Evolutionary conservation across 2,797 vertebrate species (phyloP), one percentile per base, ranked within the genome.

Genomic region (Cheirogaleus major): DNA sequence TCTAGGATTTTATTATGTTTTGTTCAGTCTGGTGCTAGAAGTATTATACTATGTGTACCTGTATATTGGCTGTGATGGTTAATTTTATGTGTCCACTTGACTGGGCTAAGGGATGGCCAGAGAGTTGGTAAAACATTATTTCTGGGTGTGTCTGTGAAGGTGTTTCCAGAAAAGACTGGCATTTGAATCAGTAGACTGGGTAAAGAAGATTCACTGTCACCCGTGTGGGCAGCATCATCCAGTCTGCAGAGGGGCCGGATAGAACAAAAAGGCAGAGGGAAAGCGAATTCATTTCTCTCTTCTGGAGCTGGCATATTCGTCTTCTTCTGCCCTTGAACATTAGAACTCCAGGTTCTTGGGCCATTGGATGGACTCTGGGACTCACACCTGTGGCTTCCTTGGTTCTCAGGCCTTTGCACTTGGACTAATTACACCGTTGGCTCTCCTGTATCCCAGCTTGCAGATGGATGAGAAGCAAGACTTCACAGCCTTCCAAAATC

Each of bases 1-100:
- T 32, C 41, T 82, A 45, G 35, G 17, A 93, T 70, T 75, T 76
- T 83, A 65, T 69, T 70, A 65, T 32, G 32, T 79, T 94, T 14
- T 55, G 9, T 85, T 92, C 50, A 72, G 18, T 38, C 9, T 22
- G 8, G 4, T 79, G 14, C 30, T 13, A 35, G 52, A 72, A 17
- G 52, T 70, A 82, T 78, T 89, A 52, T 82, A 76, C n/a, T 25
- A 41, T 38, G n/a, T 18, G 15, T 27, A 6, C 14, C 14, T 88
- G 7, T 22, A 63, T 22, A 70, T 0, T 12, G 22, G 17, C 22
- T 81, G 11, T 35, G 38, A 91, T 35, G 20, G 22, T 57, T 23
- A 69, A 70, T 35, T 80, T 70, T 59, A 59, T 80, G 23, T 35
- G 41, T 72, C 41, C 59, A 38, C 17, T 45, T 70, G 38, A 70